phyloP scores from a whole-genome alignment of 2,888 invertebrate species.

The Eucriotettix oculatus region DNA sequence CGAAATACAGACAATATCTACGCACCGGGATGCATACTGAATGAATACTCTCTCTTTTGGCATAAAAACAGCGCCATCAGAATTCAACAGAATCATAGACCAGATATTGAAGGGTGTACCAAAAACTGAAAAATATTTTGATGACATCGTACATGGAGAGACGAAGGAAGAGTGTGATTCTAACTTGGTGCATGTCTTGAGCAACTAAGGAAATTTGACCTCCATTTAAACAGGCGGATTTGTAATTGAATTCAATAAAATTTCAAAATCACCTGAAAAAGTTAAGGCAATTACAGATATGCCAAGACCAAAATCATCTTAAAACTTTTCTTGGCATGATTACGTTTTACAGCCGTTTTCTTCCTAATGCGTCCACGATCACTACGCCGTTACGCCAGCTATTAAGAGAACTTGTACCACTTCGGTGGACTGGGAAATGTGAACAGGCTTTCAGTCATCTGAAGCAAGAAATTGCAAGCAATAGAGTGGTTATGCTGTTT shows the following conservation, averaged over 20 bases:
- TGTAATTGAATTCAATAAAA: constrained; percentile 5
- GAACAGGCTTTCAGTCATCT: neutral
- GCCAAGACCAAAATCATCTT: constrained; percentile 16
- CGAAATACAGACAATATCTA: neutral
- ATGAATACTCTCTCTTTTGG: no score
- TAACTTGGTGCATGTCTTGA: neutral
- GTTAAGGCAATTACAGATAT: no score
- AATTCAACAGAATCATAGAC: constrained; percentile 9
- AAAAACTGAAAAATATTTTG: constrained; percentile 7
- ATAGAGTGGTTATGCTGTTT: no score
- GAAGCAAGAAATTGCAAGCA: no score
- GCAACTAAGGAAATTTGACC: neutral
- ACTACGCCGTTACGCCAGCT: neutral
- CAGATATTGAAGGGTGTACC: constrained; percentile 6
- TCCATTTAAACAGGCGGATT: constrained; percentile 6
- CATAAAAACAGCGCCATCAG: constrained; percentile 11
- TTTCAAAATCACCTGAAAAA: neutral
- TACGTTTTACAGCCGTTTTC: constrained; percentile 11
- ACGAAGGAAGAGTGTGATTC: neutral
- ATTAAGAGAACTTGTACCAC: neutral
- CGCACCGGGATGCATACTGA: constrained; percentile 4
- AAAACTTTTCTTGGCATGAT: constrained; percentile 18
- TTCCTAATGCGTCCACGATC: constrained; percentile 6
- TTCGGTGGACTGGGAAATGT: constrained; percentile 5
- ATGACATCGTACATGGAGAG: constrained; percentile 8